phyloP scores from a whole-genome alignment of 2,888 invertebrate species.

The Acanthosepion pharaonis region DNA sequence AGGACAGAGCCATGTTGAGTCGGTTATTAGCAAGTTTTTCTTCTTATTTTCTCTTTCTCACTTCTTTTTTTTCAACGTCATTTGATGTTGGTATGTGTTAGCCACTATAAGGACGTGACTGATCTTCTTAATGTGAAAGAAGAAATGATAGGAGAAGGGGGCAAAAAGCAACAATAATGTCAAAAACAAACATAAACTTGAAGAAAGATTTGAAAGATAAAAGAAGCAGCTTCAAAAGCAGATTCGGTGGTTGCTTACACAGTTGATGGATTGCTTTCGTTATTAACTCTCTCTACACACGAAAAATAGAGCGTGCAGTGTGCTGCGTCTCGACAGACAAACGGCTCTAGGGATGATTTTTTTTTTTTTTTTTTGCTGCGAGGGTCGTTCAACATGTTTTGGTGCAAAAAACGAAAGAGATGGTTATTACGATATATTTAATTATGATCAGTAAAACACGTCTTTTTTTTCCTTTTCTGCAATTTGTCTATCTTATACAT shows the following conservation, averaged over 20 bases:
- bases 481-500: too few relatives aligned
- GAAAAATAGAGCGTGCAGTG: slow-evolving; percentile 13
- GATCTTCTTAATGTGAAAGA: background rate
- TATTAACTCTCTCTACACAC: background rate
- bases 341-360: background rate
- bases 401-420: background rate
- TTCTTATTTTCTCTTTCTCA: background rate
- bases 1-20: background rate
- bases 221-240: background rate
- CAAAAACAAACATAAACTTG: background rate
- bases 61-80: background rate
- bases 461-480: too few relatives aligned
- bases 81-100: slow-evolving; percentile 33
- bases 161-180: background rate
- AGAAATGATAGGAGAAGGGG: background rate
- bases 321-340: background rate
- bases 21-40: background rate
- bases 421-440: background rate
- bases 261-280: background rate
- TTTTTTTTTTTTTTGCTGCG: background rate
- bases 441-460: background rate
- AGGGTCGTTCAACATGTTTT: background rate
- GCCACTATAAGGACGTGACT: background rate
- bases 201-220: background rate
- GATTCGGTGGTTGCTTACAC: background rate